Conservation (phyloP, 2,113 vertebrate species). For the Galemys pyrenaicus region DNA sequence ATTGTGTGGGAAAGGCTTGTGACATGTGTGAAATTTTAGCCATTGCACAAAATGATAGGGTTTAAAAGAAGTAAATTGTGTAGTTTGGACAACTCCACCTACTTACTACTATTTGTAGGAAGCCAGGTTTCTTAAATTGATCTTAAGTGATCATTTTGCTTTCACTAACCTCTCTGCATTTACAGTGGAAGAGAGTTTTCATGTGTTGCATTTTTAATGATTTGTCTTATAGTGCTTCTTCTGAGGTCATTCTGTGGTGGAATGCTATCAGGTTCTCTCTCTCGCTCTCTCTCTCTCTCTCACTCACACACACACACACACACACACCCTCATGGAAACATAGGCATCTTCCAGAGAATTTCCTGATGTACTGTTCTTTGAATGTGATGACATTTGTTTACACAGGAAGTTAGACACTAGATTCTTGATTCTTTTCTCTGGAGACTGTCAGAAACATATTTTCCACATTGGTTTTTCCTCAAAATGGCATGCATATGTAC, state of each 20-base stretch:
- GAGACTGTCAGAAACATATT: constrained; percentile 50
- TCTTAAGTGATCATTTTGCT: constrained; percentile 65
- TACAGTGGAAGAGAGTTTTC: not conserved
- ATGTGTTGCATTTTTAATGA: constrained; percentile 72
- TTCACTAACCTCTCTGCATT: rapidly evolving
- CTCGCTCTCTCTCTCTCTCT: not conserved
- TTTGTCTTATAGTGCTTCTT: constrained; percentile 24
- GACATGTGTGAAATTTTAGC: constrained; percentile 53
- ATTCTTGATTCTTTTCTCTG: constrained; percentile 56
- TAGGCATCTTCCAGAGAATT: constrained; percentile 59
- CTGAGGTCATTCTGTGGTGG: constrained; percentile 51
- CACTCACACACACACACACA: constrained; percentile 30
- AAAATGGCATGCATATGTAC: not conserved
- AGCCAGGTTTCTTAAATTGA: constrained; percentile 42
- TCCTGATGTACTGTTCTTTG: constrained; percentile 60
- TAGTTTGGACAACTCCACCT: constrained; percentile 65
- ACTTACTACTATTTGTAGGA: constrained; percentile 63
- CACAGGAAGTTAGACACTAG: constrained; percentile 56
- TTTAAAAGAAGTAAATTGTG: constrained; percentile 42
- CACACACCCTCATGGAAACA: not conserved
- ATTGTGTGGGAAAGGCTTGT: constrained; percentile 13
- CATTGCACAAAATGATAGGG: constrained; percentile 50
- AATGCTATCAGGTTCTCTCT: not conserved
- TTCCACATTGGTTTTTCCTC: constrained; percentile 46
- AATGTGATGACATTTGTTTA: constrained; percentile 69